These are phyloP conservation scores for Cataglyphis altisquamis DNA, from an alignment of 2,888 invertebrate genomes.

Conservation along the genomic window DNA sequence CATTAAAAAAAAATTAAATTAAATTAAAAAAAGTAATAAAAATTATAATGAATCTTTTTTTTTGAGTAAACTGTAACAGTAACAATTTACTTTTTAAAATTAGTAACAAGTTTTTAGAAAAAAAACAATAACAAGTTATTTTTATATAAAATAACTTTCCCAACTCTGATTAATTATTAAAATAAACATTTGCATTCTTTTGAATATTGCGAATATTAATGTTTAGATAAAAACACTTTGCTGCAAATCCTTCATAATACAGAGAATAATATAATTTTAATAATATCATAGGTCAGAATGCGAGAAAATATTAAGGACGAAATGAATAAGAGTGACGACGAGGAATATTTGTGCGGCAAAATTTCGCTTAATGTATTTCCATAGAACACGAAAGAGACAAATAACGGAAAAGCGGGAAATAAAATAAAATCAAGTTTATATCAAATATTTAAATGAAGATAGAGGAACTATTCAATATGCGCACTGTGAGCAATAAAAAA, in stretches of 20 bases:
- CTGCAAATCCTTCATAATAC: background rate
- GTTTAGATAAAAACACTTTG: background rate
- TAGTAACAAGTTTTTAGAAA: too few species aligned
- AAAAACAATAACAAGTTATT: too few species aligned
- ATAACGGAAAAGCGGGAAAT: background rate
- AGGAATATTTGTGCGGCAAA: background rate
- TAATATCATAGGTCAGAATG: background rate
- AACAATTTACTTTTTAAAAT: too few species aligned
- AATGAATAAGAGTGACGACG: constrained; percentile 2
- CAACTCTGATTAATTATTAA: background rate
- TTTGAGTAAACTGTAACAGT: too few species aligned
- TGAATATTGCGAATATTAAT: background rate
- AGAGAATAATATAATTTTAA: background rate
- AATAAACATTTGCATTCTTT: background rate
- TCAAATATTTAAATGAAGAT: constrained; percentile 11
- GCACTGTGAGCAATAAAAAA: background rate
- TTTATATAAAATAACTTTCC: too few species aligned
- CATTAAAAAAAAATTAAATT: too few species aligned
- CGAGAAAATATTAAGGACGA: background rate
- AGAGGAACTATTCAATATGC: background rate
- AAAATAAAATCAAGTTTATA: background rate
- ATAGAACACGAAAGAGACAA: background rate
- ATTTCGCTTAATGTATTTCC: background rate
- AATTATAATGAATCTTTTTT: too few species aligned
- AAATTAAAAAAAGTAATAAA: too few species aligned